Percentiles rank a stretch among this genome's conserved stretches.
Conservation (phyloP, 1,140 invertebrate species). For the Cyclargus thomasi region DNA sequence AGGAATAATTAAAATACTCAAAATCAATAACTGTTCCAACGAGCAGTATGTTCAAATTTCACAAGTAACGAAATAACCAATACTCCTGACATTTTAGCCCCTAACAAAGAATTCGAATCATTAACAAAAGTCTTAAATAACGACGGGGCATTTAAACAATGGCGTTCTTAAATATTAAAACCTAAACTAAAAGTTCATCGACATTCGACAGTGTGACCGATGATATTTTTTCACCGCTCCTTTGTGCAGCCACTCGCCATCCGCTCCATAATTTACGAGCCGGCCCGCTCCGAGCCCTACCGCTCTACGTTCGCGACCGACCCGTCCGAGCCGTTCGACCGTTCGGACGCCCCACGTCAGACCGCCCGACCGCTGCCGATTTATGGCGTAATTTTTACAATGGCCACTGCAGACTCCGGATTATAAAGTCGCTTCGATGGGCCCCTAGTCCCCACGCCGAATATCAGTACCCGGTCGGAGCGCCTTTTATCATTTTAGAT, state of each 20-base stretch:
- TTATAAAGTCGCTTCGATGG: conserved; percentile 16
- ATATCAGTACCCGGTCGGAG: not conserved
- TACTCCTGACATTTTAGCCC: no score
- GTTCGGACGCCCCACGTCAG: not conserved
- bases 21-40: no score
- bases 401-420: conserved; percentile 33
- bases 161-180: conserved; percentile 14
- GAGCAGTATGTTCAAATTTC: not conserved
- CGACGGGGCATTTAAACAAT: not conserved
- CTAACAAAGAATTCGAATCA: not conserved
- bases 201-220: conserved; percentile 19
- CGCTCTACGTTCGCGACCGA: conserved; percentile 27
- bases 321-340: not conserved
- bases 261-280: conserved; percentile 48
- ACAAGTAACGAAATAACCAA: not conserved
- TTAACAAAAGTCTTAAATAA: conserved; percentile 4
- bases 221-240: conserved; percentile 55
- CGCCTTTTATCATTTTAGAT: conserved; percentile 10
- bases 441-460: not conserved
- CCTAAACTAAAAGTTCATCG: not conserved
- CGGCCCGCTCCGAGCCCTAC: conserved; percentile 44
- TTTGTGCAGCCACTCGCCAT: conserved; percentile 40
- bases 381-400: conserved; percentile 67
- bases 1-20: no score
- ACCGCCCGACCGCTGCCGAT: conserved; percentile 30